A percentile compares a stretch with the other conserved stretches of the same genome.
phyloP scores from a whole-genome alignment of 2,888 invertebrate species.

The Caenorhabditis japonica region DNA sequence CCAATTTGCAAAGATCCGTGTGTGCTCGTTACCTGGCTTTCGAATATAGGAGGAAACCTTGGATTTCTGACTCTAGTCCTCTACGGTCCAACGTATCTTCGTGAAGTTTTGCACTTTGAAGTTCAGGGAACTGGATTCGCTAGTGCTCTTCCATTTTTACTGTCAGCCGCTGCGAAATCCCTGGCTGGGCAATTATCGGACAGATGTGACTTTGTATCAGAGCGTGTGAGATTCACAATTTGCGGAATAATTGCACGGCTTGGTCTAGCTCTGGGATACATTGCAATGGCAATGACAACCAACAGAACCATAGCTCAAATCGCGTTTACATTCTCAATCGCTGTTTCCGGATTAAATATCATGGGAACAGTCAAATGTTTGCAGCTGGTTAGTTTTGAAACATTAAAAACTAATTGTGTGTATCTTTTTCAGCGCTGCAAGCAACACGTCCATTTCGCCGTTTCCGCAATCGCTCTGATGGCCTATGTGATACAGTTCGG shows the following conservation, averaged over 20 bases:
- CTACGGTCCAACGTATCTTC: conserved; percentile 60
- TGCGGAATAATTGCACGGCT: conserved; percentile 57
- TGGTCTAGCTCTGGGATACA: conserved; percentile 60
- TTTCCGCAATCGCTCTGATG: conserved; percentile 49
- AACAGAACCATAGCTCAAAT: conserved; percentile 53
- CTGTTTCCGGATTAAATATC: conserved; percentile 59
- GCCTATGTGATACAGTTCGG: conserved; percentile 54
- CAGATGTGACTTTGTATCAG: conserved; percentile 47
- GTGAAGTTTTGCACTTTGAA: conserved; percentile 57
- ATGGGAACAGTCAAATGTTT: conserved; percentile 63
- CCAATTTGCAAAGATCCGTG: conserved; percentile 47
- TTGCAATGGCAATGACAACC: conserved; percentile 55
- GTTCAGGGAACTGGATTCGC: conserved; percentile 61
- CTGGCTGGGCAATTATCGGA: conserved; percentile 64
- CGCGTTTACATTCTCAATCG: conserved; percentile 60
- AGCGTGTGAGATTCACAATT: conserved; percentile 56
- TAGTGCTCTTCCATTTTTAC: conserved; percentile 61
- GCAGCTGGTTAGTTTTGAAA: conserved; percentile 52
- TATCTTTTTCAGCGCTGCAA: conserved; percentile 36
- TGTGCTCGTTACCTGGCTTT: conserved; percentile 43
- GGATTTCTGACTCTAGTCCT: conserved; percentile 45
- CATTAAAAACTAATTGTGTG: background rate
- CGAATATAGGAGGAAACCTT: conserved; percentile 41
- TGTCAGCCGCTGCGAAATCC: conserved; percentile 55
- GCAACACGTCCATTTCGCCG: conserved; percentile 58